Evolutionary conservation across 1,140 invertebrate genomes (phyloP).

Genomic region (Pteromalus puparum): DNA sequence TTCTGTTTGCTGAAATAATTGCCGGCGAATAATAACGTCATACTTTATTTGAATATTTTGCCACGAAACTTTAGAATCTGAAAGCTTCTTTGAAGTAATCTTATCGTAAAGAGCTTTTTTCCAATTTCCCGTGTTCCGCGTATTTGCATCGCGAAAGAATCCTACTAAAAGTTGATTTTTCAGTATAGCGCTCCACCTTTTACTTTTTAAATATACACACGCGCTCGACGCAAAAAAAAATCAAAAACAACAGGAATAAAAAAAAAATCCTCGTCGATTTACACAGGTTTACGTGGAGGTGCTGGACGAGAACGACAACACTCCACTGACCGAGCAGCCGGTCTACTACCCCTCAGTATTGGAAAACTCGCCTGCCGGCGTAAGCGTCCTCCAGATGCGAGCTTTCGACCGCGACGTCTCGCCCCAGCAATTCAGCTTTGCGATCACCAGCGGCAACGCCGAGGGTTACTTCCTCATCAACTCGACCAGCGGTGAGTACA

Average conservation of each 20-base stretch:
- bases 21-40: too few relatives aligned
- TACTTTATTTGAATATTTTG: too few relatives aligned
- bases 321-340: slow-evolving; percentile 89
- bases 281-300: slow-evolving; percentile 91
- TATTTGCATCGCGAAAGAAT: too few relatives aligned
- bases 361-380: slow-evolving; percentile 88
- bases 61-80: too few relatives aligned
- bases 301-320: slow-evolving; percentile 95
- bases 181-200: too few relatives aligned
- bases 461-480: slow-evolving; percentile 94
- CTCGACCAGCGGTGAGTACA: slow-evolving; percentile 83
- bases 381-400: slow-evolving; percentile 84
- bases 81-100: too few relatives aligned
- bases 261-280: neutral
- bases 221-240: neutral
- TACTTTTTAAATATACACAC: too few relatives aligned
- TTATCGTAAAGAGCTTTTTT: too few relatives aligned
- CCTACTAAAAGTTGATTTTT: too few relatives aligned
- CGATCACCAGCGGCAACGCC: slow-evolving; percentile 92
- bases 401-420: slow-evolving; percentile 88
- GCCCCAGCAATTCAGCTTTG: slow-evolving; percentile 82
- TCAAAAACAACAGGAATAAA: neutral
- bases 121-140: too few relatives aligned
- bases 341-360: slow-evolving; percentile 89
- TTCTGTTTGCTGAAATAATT: neutral